Evolutionary conservation across 2,888 invertebrate species (phyloP).

Genomic region (Dicranocentrus wangi): DNA sequence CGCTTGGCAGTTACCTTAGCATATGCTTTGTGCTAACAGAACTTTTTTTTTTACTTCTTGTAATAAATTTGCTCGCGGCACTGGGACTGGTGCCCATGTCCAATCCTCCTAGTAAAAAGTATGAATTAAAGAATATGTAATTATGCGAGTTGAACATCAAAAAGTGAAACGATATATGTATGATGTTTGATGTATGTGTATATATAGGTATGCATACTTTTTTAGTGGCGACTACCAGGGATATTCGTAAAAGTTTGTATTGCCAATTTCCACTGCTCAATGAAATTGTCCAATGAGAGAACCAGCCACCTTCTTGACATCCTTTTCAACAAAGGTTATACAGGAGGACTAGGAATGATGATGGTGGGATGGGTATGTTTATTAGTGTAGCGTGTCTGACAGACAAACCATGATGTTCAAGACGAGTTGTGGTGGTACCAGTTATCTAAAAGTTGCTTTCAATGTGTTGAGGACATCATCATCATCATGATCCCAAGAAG

Average conservation of each 20-base stretch:
- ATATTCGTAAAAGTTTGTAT: not conserved
- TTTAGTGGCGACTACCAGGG: not conserved
- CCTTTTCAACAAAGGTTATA: not conserved
- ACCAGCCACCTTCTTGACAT: not conserved
- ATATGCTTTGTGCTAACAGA: no score
- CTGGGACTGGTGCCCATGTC: not conserved
- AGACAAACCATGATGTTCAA: no score
- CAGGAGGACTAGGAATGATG: not conserved
- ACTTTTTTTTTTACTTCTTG: no score
- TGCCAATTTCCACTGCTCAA: not conserved
- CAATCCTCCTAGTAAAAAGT: not conserved
- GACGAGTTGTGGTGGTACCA: no score
- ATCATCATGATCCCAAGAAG: not conserved
- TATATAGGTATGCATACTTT: no score
- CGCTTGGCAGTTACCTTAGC: no score
- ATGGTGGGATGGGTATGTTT: no score
- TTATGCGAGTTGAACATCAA: not conserved
- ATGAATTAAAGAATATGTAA: not conserved
- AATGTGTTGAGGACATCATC: not conserved
- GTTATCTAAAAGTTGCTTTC: not conserved
- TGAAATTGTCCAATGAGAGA: not conserved
- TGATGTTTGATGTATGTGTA: not conserved
- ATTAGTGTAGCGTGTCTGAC: no score
- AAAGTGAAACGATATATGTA: not conserved
- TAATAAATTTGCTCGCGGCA: no score